A percentile compares a stretch with the other conserved stretches of the same genome.
phyloP scores from a whole-genome alignment of 2,113 vertebrate genomes.

The Leptobrachium leishanense region DNA sequence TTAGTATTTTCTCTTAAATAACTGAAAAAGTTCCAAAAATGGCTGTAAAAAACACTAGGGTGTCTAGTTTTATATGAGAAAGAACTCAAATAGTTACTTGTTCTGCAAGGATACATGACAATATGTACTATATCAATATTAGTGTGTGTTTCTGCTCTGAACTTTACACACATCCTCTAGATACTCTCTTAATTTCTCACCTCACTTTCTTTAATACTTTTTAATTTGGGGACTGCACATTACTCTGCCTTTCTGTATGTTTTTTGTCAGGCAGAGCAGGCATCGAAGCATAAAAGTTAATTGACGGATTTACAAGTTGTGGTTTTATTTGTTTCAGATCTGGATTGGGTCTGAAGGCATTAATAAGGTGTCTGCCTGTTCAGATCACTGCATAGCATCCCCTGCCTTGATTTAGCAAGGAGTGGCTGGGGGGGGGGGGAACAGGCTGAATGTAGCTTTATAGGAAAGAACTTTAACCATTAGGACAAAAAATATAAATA shows the following conservation, averaged over 20 bases:
- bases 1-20: too few relatives aligned
- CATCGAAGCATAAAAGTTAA: conserved; percentile 45
- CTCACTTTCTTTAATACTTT: neutral
- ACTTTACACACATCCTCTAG: neutral
- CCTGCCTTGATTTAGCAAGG: conserved; percentile 20
- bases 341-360: conserved; percentile 45
- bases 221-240: neutral
- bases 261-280: conserved; percentile 34
- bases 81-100: too few relatives aligned
- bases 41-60: too few relatives aligned
- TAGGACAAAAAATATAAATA: too few relatives aligned
- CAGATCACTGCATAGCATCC: conserved; percentile 39
- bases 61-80: too few relatives aligned
- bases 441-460: too few relatives aligned
- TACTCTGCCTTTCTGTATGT: conserved; percentile 1
- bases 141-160: too few relatives aligned
- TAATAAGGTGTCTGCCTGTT: conserved; percentile 46
- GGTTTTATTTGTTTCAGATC: conserved; percentile 43
- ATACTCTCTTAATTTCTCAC: neutral
- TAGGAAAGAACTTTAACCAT: too few relatives aligned
- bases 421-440: conserved; percentile 18
- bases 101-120: too few relatives aligned
- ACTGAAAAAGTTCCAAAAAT: too few relatives aligned
- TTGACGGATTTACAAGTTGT: conserved; percentile 47
- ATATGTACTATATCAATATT: too few relatives aligned